A percentile compares a stretch with the other conserved stretches of the same genome.
Evolutionary conservation across 2,797 vertebrate species (phyloP).

Genomic region (Oreochromis mossambicus): DNA sequence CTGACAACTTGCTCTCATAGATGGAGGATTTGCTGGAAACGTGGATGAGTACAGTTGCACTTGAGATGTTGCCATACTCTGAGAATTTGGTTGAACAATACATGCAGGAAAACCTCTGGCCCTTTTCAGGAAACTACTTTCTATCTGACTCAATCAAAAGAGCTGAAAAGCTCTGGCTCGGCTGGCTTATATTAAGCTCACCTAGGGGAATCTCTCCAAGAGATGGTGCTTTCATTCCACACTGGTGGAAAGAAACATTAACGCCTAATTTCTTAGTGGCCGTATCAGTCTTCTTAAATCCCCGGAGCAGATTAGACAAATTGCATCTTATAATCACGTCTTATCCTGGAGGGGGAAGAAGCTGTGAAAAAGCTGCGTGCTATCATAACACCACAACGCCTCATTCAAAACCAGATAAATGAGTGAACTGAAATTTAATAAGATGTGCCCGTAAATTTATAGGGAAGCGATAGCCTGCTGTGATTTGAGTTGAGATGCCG

Average conservation of each 20-base stretch:
- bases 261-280: conserved; percentile 61
- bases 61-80: conserved; percentile 15
- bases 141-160: conserved; percentile 40
- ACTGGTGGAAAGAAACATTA: conserved; percentile 44
- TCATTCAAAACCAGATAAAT: conserved; percentile 9
- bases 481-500: not conserved
- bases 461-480: not conserved
- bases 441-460: not conserved
- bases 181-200: conserved; percentile 62
- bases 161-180: conserved; percentile 30
- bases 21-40: conserved; percentile 56
- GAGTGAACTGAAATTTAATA: conserved; percentile 6
- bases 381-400: not conserved
- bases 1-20: conserved; percentile 46
- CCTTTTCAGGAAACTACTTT: conserved; percentile 18
- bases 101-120: conserved; percentile 30
- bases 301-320: conserved; percentile 66
- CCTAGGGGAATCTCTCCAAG: conserved; percentile 54
- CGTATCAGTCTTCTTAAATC: conserved; percentile 65
- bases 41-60: conserved; percentile 13
- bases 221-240: conserved; percentile 48
- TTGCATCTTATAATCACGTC: conserved; percentile 59
- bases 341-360: conserved; percentile 32
- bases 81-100: conserved; percentile 50
- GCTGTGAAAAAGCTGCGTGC: conserved; percentile 30